Conservation (phyloP, 2,888 invertebrate genomes). For the Agrotis puta region DNA sequence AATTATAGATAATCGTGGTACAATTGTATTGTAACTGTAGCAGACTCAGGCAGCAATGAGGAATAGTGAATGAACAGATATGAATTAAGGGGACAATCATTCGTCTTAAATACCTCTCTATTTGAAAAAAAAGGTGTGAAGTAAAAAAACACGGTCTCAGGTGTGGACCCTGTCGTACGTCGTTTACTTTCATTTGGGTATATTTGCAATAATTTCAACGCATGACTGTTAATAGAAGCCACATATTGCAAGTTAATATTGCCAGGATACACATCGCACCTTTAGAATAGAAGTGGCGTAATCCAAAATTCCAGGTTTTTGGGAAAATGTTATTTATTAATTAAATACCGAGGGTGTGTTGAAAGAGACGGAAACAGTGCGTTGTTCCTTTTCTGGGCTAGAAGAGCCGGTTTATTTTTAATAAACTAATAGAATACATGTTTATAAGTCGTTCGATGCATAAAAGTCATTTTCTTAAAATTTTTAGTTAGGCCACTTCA, state of each 20-base stretch:
- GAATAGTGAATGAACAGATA: not conserved
- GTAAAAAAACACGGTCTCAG: not conserved
- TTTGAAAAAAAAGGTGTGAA: not conserved
- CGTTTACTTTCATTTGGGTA: not conserved
- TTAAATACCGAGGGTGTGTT: too few relatives aligned
- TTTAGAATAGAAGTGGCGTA: too few relatives aligned
- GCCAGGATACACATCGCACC: not conserved
- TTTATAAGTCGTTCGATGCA: too few relatives aligned
- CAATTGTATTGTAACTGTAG: not conserved
- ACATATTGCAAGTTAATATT: conserved; percentile 5
- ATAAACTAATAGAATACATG: too few relatives aligned
- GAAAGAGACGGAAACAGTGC: too few relatives aligned
- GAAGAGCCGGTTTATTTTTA: too few relatives aligned
- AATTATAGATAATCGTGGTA: not conserved
- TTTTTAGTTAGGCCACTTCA: too few relatives aligned
- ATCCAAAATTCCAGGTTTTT: too few relatives aligned
- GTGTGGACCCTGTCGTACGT: not conserved
- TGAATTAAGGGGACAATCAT: not conserved
- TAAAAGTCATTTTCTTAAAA: too few relatives aligned
- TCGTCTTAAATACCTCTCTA: not conserved
- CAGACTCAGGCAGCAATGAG: not conserved
- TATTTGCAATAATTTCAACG: not conserved
- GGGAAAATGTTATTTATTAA: too few relatives aligned
- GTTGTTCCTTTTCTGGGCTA: too few relatives aligned
- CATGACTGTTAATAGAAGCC: not conserved